Conservation (phyloP, 2,888 invertebrate genomes). For the Crematogaster levior region DNA sequence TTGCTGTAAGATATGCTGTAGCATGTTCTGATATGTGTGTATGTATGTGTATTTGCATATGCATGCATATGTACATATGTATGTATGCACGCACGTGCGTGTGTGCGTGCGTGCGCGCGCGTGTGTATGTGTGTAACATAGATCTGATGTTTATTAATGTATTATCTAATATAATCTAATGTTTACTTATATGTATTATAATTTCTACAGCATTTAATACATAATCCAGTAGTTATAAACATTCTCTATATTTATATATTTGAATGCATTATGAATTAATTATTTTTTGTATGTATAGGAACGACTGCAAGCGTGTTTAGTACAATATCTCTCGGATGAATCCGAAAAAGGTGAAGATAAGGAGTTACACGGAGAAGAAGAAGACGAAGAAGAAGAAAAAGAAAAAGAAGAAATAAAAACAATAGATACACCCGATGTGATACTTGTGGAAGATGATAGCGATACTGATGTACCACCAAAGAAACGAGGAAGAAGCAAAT, state of each 20-base stretch:
- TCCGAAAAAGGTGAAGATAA: constrained; percentile 87
- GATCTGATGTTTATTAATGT: not conserved
- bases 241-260: not conserved
- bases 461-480: constrained; percentile 86
- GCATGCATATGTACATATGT: too few relatives aligned
- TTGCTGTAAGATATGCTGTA: not conserved
- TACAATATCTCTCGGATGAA: constrained; percentile 91
- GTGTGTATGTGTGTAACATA: too few relatives aligned
- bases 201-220: not conserved
- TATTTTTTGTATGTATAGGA: constrained; percentile 82
- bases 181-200: not conserved
- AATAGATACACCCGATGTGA: constrained; percentile 87
- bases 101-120: too few relatives aligned
- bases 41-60: too few relatives aligned
- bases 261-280: not conserved
- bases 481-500: constrained; percentile 84
- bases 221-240: not conserved
- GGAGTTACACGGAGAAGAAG: constrained; percentile 82
- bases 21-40: not conserved
- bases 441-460: constrained; percentile 89
- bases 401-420: constrained; percentile 83
- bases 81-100: too few relatives aligned
- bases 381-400: constrained; percentile 82
- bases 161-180: not conserved
- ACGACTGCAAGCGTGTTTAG: constrained; percentile 90